Evolutionary conservation across 2,113 vertebrate species (phyloP).

Genomic region (Sander lucioperca): DNA sequence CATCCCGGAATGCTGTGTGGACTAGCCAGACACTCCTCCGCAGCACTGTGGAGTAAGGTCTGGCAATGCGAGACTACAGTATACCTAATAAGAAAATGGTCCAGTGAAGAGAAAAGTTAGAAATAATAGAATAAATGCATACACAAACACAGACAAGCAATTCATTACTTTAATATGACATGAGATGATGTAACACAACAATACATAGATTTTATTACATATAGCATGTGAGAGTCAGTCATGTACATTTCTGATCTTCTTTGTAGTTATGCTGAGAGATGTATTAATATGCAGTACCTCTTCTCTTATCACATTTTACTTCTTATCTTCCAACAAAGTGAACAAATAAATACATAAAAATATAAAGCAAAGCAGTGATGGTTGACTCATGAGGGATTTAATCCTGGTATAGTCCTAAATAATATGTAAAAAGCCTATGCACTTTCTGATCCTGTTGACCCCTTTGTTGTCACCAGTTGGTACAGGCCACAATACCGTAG

Average conservation of each 20-base stretch:
- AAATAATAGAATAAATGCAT: not conserved
- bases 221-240: not conserved
- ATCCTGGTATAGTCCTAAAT: constrained; percentile 48
- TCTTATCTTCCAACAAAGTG: constrained; percentile 15
- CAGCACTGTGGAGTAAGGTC: no score
- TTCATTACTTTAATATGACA: not conserved
- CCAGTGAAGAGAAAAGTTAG: not conserved
- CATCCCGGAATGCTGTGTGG: no score
- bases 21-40: no score
- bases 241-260: not conserved
- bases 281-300: not conserved
- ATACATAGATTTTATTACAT: not conserved
- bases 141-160: not conserved
- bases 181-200: not conserved
- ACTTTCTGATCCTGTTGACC: constrained; percentile 58
- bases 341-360: constrained; percentile 9
- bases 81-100: not conserved
- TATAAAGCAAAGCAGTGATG: not conserved
- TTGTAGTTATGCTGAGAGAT: not conserved
- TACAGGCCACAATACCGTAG: constrained; percentile 77
- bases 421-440: constrained; percentile 58
- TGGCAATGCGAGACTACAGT: not conserved
- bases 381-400: not conserved
- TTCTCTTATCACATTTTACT: not conserved
- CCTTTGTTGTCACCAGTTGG: constrained; percentile 74